phyloP scores from a whole-genome alignment of 2,888 invertebrate genomes.

The Cataglyphis rosenhaueri region DNA sequence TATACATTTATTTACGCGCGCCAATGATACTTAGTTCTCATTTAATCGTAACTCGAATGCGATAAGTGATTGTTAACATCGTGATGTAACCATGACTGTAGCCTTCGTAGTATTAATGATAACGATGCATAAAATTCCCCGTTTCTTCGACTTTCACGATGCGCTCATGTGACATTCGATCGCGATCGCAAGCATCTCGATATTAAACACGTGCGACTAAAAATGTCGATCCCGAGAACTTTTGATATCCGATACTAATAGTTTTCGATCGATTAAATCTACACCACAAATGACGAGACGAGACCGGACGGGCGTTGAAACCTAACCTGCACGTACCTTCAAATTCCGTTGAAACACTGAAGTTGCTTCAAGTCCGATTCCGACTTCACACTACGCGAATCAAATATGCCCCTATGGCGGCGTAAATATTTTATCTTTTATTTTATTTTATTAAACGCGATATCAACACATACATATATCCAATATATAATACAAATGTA shows the following conservation, averaged over 20 bases:
- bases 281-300: background rate
- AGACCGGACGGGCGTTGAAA: background rate
- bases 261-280: background rate
- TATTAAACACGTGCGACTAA: background rate
- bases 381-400: background rate
- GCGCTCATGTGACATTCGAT: background rate
- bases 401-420: background rate
- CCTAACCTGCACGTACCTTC: background rate
- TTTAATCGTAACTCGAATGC: background rate
- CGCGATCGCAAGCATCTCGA: background rate
- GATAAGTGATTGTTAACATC: background rate
- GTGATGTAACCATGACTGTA: background rate
- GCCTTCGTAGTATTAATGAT: background rate
- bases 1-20: background rate
- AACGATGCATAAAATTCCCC: background rate
- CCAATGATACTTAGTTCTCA: background rate
- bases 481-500: too few relatives aligned
- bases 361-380: background rate
- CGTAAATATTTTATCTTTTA: background rate
- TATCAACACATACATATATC: background rate
- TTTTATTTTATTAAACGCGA: background rate
- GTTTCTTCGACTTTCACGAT: background rate
- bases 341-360: background rate
- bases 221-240: background rate
- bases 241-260: background rate